phyloP scores from a whole-genome alignment of 2,797 vertebrate genomes.

The Intellagama lesueurii region DNA sequence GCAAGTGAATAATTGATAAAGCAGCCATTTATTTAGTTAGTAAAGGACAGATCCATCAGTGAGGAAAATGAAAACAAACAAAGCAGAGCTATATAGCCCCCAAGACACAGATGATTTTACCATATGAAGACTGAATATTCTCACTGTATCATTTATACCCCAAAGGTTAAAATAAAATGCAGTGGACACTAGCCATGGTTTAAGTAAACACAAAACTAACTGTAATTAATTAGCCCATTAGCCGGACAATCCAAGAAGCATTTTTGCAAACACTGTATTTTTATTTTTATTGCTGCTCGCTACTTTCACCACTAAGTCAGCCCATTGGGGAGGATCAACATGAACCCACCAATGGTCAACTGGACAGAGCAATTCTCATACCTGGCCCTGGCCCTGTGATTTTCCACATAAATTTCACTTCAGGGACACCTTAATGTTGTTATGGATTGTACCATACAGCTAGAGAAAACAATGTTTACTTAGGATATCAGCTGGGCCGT shows the following conservation, averaged over 20 bases:
- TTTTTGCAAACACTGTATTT: background rate
- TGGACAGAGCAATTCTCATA: background rate
- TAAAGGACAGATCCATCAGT: background rate
- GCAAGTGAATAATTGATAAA: conserved; percentile 23
- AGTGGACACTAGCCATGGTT: background rate
- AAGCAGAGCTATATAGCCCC: background rate
- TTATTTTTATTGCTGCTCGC: no score
- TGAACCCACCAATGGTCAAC: background rate
- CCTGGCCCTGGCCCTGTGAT: background rate
- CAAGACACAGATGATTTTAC: background rate
- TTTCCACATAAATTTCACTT: background rate
- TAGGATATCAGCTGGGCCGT: background rate
- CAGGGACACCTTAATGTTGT: background rate
- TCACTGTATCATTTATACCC: background rate
- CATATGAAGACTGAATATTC: conserved; percentile 25
- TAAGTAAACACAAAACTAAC: background rate
- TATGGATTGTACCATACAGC: background rate
- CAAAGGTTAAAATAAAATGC: background rate
- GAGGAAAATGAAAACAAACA: background rate
- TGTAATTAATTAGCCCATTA: background rate
- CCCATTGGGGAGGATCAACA: background rate
- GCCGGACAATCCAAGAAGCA: background rate
- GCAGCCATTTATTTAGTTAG: conserved; percentile 18
- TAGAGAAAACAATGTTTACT: background rate
- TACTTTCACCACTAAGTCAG: background rate